A percentile compares a stretch with the other conserved stretches of the same genome.
phyloP scores from a whole-genome alignment of 2,888 invertebrate species.

The Limnephilus auricula region DNA sequence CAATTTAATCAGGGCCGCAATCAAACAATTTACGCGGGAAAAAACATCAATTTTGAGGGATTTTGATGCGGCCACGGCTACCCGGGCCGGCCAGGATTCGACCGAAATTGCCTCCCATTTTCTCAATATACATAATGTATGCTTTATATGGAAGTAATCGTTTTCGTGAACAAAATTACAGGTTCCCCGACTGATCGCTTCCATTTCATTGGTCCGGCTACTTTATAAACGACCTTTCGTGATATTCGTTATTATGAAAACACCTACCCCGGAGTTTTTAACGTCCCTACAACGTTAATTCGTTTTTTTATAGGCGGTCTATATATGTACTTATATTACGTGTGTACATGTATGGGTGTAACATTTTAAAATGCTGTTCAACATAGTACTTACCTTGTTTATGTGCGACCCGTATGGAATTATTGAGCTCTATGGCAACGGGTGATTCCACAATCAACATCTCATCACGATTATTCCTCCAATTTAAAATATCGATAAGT shows the following conservation, averaged over 20 bases:
- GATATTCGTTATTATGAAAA: slow-evolving; percentile 65
- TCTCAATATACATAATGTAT: slow-evolving; percentile 60
- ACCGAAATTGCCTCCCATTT: slow-evolving; percentile 59
- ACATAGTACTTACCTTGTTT: background rate
- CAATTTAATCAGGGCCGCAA: slow-evolving; percentile 55
- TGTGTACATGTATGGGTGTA: background rate
- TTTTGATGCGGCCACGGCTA: slow-evolving; percentile 45
- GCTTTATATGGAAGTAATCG: slow-evolving; percentile 63
- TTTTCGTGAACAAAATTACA: slow-evolving; percentile 66
- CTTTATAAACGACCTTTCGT: slow-evolving; percentile 66
- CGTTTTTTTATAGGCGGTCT: slow-evolving; percentile 48
- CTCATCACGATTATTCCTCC: slow-evolving; percentile 8
- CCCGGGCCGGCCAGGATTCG: slow-evolving; percentile 21
- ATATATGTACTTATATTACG: background rate
- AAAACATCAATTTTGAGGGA: slow-evolving; percentile 64
- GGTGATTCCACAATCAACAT: slow-evolving; percentile 4
- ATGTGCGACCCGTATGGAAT: slow-evolving; percentile 5
- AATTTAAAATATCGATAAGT: background rate
- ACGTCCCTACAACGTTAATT: slow-evolving; percentile 52
- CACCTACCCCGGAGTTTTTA: slow-evolving; percentile 61
- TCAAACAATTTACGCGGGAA: slow-evolving; percentile 57
- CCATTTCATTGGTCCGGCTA: slow-evolving; percentile 66
- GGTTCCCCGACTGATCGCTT: slow-evolving; percentile 63
- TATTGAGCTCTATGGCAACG: background rate
- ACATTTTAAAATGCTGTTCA: slow-evolving; percentile 27